These are phyloP conservation scores for Colletes collaris DNA, from an alignment of 2,888 invertebrate species.

Conservation along the genomic window DNA sequence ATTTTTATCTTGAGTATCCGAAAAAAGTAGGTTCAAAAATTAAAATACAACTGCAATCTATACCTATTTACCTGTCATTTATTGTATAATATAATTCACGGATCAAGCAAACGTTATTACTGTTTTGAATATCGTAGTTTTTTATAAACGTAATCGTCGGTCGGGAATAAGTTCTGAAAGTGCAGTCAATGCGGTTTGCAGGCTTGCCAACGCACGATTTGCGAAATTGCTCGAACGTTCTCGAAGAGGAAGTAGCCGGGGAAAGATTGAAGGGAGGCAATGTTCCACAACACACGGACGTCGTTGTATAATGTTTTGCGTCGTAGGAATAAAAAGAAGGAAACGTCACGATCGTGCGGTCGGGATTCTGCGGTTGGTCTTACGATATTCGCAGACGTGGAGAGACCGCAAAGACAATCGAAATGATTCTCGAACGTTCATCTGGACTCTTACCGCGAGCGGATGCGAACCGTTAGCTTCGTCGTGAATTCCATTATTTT, in stretches of 20 bases:
- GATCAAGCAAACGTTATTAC: no score
- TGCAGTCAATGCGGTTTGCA: no score
- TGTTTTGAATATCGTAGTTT: no score
- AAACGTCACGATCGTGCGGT: slow-evolving; percentile 61
- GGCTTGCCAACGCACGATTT: no score
- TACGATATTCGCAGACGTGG: slow-evolving; percentile 57
- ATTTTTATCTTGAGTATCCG: no score
- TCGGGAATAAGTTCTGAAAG: no score
- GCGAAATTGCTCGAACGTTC: no score
- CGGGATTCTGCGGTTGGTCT: slow-evolving; percentile 61
- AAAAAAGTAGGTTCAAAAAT: no score
- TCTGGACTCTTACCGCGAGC: slow-evolving; percentile 54
- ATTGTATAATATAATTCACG: no score
- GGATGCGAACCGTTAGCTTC: slow-evolving; percentile 48
- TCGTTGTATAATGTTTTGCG: slow-evolving; percentile 35
- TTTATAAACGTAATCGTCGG: no score
- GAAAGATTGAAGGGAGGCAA: slow-evolving; percentile 9
- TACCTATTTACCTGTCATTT: no score
- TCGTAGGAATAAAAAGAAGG: slow-evolving; percentile 55
- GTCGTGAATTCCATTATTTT: slow-evolving; percentile 11
- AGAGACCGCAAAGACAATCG: slow-evolving; percentile 70
- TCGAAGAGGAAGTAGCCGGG: not conserved
- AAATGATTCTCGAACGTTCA: slow-evolving; percentile 54
- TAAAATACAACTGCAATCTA: no score
- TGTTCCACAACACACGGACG: not conserved